Evolutionary conservation across 2,888 invertebrate genomes (phyloP), one percentile per base, ranked within the genome.

Genomic region (Leucania comma): DNA sequence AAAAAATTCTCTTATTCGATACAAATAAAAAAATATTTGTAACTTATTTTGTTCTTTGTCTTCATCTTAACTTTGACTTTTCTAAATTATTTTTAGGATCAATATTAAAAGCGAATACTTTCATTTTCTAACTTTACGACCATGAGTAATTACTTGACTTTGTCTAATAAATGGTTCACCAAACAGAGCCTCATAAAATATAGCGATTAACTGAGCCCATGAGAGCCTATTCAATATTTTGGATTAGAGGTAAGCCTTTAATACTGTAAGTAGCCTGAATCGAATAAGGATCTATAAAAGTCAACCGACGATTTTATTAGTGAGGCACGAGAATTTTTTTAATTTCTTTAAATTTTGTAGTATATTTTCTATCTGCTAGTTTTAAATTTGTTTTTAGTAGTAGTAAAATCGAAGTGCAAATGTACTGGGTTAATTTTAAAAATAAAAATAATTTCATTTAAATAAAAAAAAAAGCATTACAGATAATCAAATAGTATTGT

Each of bases 181-280:
- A 50, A 65, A 61, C 22, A 8, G 10, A 61, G n/a, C 29, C 42
- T 50, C 48, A 56, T 57, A 63, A 68, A 68, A 68, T 64, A 69
- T 24, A 67, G 12, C 38, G 67, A 69, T 82, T 62, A 62, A 64
- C 10, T 54, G 38, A 58, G n/a, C 68, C 50, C 35, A 59, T 63
- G 65, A 66, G 57, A 72, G 65, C 64, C 73, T 51, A 75, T 75
- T 59, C 24, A 63, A 72, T 80, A 81, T 71, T 83, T 72, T 73
- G 46, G 70, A 71, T 77, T 68, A 68, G 12, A 50, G 22, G 42
- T 69, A 75, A 75, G 35, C 59, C 12, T 71, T 68, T 79, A 73
- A 62, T 69, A 51, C 70, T 22, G 57, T 74, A 48, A 78, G 68
- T 78, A 50, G 46, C 35, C 60, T 70, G 38, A 65, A 66, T 74